A percentile compares a stretch with the other conserved stretches of the same genome.
Evolutionary conservation across 2,113 vertebrate species (phyloP).

Genomic region (Ptyas mucosa): DNA sequence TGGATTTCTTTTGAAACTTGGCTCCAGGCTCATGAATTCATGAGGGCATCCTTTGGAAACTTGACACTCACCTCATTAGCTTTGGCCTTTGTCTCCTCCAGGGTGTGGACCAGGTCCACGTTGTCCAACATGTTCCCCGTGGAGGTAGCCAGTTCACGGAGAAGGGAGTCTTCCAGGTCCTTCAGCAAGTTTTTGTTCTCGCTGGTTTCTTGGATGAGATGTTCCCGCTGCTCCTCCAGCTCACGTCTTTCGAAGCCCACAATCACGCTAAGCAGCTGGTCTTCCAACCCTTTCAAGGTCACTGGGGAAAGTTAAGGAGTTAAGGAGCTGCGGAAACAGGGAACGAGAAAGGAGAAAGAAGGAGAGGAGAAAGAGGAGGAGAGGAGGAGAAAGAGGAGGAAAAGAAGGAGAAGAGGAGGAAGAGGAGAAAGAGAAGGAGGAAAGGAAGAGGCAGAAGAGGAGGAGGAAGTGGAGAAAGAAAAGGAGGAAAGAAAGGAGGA

Average conservation of each 20-base stretch:
- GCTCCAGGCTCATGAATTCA: too few relatives aligned
- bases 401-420: too few relatives aligned
- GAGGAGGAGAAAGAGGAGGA: too few relatives aligned
- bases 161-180: slow-evolving; percentile 87
- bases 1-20: too few relatives aligned
- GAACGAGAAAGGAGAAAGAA: accelerated
- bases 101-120: slow-evolving; percentile 83
- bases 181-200: slow-evolving; percentile 91
- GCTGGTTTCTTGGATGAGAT: slow-evolving; percentile 90
- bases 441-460: too few relatives aligned
- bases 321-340: neutral
- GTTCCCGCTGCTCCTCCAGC: slow-evolving; percentile 86
- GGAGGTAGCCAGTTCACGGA: slow-evolving; percentile 87
- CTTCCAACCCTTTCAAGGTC: slow-evolving; percentile 90
- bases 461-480: too few relatives aligned
- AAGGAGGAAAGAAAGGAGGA: too few relatives aligned
- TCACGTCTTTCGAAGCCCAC: slow-evolving; percentile 86
- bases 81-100: slow-evolving; percentile 92
- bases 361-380: too few relatives aligned
- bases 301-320: slow-evolving; percentile 64
- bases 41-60: too few relatives aligned
- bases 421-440: too few relatives aligned
- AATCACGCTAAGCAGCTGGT: slow-evolving; percentile 93
- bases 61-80: slow-evolving; percentile 78
- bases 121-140: slow-evolving; percentile 98